These are phyloP conservation scores for Cosmia pyralina DNA, from an alignment of 2,888 invertebrate genomes.

Conservation along the genomic window DNA sequence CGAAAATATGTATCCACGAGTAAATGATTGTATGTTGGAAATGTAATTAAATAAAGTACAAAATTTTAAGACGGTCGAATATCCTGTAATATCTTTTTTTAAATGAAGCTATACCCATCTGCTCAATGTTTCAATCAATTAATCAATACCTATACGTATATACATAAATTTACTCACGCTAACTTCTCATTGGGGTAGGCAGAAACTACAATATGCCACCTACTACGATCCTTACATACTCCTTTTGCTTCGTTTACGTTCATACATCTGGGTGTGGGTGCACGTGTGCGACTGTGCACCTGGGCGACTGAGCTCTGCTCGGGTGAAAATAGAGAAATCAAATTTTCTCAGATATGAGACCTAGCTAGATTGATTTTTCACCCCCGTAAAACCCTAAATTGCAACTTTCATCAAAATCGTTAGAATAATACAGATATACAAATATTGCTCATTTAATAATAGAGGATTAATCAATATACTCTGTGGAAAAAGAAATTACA, in stretches of 20 bases:
- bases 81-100: background rate
- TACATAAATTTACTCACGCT: background rate
- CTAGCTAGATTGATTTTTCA: too few species aligned
- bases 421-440: too few species aligned
- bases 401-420: too few species aligned
- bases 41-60: background rate
- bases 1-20: background rate
- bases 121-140: background rate
- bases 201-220: background rate
- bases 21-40: background rate
- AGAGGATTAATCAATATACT: background rate
- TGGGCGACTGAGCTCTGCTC: too few species aligned
- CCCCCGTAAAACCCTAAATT: too few species aligned
- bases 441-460: too few species aligned
- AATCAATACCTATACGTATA: background rate
- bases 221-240: background rate
- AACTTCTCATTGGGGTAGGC: background rate
- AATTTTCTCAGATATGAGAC: too few species aligned
- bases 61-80: too few species aligned
- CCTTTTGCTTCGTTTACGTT: background rate
- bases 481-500: background rate
- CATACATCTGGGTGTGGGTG: background rate
- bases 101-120: background rate
- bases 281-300: too few species aligned
- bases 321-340: too few species aligned